These are phyloP conservation scores for Melanaphis sacchari DNA, from an alignment of 1,140 invertebrate genomes.

Conservation along the genomic window DNA sequence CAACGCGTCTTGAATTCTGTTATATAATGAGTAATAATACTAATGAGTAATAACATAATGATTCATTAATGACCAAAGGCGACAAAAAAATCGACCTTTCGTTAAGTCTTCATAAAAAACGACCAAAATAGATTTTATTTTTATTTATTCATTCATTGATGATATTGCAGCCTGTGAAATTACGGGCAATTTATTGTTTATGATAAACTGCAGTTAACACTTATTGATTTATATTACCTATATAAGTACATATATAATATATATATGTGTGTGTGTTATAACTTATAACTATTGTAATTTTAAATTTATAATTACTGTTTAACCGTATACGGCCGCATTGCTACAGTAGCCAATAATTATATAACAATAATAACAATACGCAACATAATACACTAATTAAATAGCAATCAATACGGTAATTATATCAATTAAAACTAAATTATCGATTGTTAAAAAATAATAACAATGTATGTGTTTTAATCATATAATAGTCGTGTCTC, in stretches of 20 bases:
- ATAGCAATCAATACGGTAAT: background rate
- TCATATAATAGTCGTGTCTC: background rate
- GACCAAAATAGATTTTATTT: background rate
- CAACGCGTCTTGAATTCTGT: background rate
- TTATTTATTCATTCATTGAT: background rate
- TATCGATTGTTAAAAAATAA: background rate
- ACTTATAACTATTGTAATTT: background rate
- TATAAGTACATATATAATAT: too few species aligned
- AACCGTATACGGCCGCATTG: background rate
- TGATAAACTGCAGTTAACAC: background rate
- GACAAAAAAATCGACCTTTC: background rate
- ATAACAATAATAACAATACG: background rate
- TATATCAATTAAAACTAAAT: slow-evolving; percentile 1
- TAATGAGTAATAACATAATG: background rate
- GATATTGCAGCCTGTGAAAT: background rate
- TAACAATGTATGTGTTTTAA: background rate
- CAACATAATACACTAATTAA: background rate
- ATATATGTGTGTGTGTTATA: too few species aligned
- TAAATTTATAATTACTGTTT: slow-evolving; percentile 8
- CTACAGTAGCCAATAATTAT: background rate
- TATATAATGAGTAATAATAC: background rate
- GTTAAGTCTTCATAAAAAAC: background rate
- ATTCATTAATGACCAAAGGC: background rate
- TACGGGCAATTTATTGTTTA: background rate
- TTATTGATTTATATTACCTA: too few species aligned